These are phyloP conservation scores for Cygnus olor DNA, from an alignment of 2,797 vertebrate species.

Conservation along the genomic window DNA sequence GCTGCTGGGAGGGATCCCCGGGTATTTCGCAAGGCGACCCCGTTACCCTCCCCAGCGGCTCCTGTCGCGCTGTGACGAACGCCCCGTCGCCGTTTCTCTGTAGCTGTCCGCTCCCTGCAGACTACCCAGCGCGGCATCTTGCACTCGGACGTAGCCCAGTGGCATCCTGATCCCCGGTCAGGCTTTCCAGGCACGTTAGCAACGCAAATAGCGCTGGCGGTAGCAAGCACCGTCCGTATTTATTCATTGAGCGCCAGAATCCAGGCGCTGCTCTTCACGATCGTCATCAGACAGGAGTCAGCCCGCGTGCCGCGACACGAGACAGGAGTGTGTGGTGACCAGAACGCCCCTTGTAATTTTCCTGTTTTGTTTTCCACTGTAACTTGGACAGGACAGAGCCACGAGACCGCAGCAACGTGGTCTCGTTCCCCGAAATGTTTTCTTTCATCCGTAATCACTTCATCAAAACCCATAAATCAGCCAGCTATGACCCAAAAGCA, in stretches of 20 bases:
- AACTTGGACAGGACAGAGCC: background rate
- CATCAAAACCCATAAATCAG: slow-evolving; percentile 70
- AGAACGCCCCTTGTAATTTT: background rate
- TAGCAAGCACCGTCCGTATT: background rate
- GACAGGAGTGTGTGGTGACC: background rate
- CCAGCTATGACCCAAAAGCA: slow-evolving; percentile 50
- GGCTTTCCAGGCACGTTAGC: background rate
- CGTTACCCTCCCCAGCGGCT: background rate
- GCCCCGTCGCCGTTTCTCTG: background rate
- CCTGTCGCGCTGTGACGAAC: background rate
- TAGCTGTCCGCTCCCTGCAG: background rate
- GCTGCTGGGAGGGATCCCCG: fast-evolving
- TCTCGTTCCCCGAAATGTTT: slow-evolving; percentile 73
- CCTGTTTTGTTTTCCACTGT: slow-evolving; percentile 28
- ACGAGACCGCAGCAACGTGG: slow-evolving; percentile 26
- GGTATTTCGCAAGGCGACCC: background rate
- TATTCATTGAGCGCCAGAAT: background rate
- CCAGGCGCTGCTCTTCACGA: fast-evolving
- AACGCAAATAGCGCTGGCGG: background rate
- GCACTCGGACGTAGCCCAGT: fast-evolving
- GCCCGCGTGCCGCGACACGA: background rate
- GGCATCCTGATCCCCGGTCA: fast-evolving
- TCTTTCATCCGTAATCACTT: slow-evolving; percentile 76
- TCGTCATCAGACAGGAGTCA: background rate
- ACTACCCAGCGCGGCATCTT: background rate